Base-by-base conservation (phyloP, 2,113 vertebrate genomes). In the Axis porcinus region DNA sequence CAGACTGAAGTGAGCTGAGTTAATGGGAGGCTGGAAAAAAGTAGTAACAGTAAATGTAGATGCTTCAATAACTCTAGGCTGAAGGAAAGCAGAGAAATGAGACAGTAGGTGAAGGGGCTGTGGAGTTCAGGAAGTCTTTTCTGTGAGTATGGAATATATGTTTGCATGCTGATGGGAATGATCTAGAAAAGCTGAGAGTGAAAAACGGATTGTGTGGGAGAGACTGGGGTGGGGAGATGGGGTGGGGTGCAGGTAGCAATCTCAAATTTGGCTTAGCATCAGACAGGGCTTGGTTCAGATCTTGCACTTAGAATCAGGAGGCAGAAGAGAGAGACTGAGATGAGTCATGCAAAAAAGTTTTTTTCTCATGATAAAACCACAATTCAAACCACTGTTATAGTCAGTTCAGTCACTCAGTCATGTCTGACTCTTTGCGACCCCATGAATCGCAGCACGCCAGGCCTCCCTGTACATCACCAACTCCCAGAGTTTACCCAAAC, bases 341-440 rank as follows among this genome's bases (percentile, higher is more conserved):
- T 25, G 78, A 92, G n/a, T 40, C 70, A 86, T 21, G 25, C 19
- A 82, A 94, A 92, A 84, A 54, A 12, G 62, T 64, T 82, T 57
- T 67, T 62, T 76, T 27, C n/a, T 94, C 19, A 62, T 52, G n/a
- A 93, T 23, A 57, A 87, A 81, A 64, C 52, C 43, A 87, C 45
- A 33, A 14, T n/a, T 54, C 82, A 92, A 94, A 70, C 62, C 27
- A 58, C 54, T 45, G 21, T 89, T n/a, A 86, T 76, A 86, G 57
- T 70, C 67, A 70, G 67, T 70, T 70, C n/a, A 70, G n/a, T 40
- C 11, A 5, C n/a, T 40, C n/a, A 40, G n/a, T 70, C 1, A 10
- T 21, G 67, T 21, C n/a, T 2, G 5, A 70, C n/a, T 40, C 67
- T 36, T 36, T 40, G 67, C 0, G 5, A 70, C 67, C 67, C 67